Percentiles rank a stretch among this genome's conserved stretches.
These are phyloP conservation scores for Mohoua ochrocephala DNA, from an alignment of 2,113 vertebrate genomes.

Conservation along the genomic window DNA sequence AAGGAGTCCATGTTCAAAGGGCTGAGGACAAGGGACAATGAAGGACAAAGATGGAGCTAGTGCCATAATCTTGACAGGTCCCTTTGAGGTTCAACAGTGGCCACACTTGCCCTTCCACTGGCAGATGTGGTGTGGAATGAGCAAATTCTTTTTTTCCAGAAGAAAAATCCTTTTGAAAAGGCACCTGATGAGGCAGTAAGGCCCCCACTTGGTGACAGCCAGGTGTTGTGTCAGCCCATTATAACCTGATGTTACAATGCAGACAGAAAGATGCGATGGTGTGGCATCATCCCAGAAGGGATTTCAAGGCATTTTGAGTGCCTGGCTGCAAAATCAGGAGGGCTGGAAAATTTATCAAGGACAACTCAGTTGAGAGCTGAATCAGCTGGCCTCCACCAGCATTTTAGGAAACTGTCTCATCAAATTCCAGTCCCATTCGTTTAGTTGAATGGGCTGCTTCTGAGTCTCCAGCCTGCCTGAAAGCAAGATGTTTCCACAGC, in stretches of 20 bases:
- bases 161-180: neutral
- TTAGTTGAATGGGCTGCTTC: constrained; percentile 5
- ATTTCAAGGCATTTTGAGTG: neutral
- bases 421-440: constrained; percentile 1
- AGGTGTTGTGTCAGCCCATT: neutral
- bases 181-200: neutral
- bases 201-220: neutral
- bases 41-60: neutral
- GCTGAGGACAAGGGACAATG: neutral
- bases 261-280: neutral
- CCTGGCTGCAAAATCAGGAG: neutral
- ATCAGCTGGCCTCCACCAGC: neutral
- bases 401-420: neutral
- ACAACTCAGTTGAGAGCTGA: neutral
- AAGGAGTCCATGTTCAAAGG: neutral
- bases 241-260: neutral
- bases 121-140: neutral
- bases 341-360: neutral
- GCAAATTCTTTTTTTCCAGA: neutral
- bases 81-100: neutral
- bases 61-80: neutral
- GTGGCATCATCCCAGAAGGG: neutral
- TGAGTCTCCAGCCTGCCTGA: neutral
- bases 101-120: neutral
- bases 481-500: constrained; percentile 23